Base-by-base conservation (phyloP, 2,113 vertebrate genomes). In the Nannobrachium achirus region DNA sequence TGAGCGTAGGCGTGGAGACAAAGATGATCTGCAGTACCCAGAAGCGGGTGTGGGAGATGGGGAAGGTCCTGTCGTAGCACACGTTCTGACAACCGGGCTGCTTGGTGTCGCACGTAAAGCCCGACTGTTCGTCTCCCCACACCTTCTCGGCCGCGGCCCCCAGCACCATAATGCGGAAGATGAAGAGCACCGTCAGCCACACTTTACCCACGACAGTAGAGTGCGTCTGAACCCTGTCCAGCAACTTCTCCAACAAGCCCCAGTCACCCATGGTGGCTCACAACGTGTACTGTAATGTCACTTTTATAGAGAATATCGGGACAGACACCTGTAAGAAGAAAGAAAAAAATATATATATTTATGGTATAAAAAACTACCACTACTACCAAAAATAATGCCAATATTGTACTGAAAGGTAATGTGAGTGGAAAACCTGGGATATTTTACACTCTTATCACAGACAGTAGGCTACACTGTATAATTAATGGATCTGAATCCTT, bases 11-110 rank as follows among this genome's bases (percentile, higher is more conserved):
- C 0, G 95, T 94, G 20, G 94, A 97, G 73, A 97, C 89, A 0
- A 96, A 96, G 81, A 96, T 95, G 90, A 97, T 97, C 89, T 96
- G 96, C 91, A 96, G 92, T 69, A 95, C 95, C 94, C 95, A 97
- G 92, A 97, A 96, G 78, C 92, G 94, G 33, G 96, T 95, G 84
- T 96, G 95, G 41, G 96, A 97, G 79, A 97, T 95, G 44, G 94
- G 95, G 85, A 96, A 96, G 70, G 95, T 96, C 62, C 90, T 89
- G 84, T 95, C 94, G 0, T 96, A 97, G 83, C 95, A 97, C 69
- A 95, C 94, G 0, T 94, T 96, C 83, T 96, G 94, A 84, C 95
- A 96, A 79, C 95, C 95, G 0, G 95, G 95, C 86, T 96, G 95
- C 83, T 96, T 95, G 1, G 95, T 96, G 86, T 96, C 94, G 0